Percentiles rank a stretch among this genome's conserved stretches.
Evolutionary conservation across 2,888 invertebrate genomes (phyloP).

Genomic region (Automeris io): DNA sequence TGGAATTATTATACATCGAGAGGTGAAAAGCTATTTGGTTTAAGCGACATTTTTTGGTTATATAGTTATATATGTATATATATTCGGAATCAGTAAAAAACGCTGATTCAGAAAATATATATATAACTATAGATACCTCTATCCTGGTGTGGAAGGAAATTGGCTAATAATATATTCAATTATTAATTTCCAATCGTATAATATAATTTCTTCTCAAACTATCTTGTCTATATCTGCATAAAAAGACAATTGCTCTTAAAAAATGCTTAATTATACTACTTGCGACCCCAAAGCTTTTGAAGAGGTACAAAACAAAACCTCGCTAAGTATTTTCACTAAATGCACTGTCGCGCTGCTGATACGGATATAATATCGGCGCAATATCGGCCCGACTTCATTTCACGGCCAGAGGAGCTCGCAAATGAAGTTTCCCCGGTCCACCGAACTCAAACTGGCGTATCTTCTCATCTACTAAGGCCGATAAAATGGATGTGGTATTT

Average conservation of each 20-base stretch:
- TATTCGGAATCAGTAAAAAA: too few relatives aligned
- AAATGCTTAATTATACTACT: not conserved
- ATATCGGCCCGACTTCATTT: slow-evolving; percentile 70
- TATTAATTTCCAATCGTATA: not conserved
- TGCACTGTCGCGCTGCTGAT: slow-evolving; percentile 24
- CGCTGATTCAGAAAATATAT: too few relatives aligned
- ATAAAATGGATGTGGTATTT: slow-evolving; percentile 33
- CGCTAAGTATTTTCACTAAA: slow-evolving; percentile 27
- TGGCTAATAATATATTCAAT: not conserved
- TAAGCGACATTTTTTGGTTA: too few relatives aligned
- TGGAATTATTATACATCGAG: too few relatives aligned
- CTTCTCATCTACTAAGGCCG: slow-evolving; percentile 14
- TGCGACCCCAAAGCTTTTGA: not conserved
- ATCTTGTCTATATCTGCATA: not conserved
- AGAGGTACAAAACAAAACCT: slow-evolving; percentile 16
- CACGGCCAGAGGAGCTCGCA: slow-evolving; percentile 72
- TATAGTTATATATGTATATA: too few relatives aligned
- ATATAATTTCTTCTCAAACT: too few relatives aligned
- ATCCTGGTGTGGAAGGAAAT: too few relatives aligned
- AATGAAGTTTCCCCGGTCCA: slow-evolving; percentile 74
- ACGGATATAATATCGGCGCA: slow-evolving; percentile 43
- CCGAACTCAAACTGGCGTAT: slow-evolving; percentile 36
- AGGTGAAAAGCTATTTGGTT: too few relatives aligned
- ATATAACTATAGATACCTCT: too few relatives aligned
- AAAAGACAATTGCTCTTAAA: not conserved